Evolutionary conservation across 2,797 vertebrate genomes (phyloP), one percentile per base, ranked within the genome.

Genomic region (Lutjanus campechanus): DNA sequence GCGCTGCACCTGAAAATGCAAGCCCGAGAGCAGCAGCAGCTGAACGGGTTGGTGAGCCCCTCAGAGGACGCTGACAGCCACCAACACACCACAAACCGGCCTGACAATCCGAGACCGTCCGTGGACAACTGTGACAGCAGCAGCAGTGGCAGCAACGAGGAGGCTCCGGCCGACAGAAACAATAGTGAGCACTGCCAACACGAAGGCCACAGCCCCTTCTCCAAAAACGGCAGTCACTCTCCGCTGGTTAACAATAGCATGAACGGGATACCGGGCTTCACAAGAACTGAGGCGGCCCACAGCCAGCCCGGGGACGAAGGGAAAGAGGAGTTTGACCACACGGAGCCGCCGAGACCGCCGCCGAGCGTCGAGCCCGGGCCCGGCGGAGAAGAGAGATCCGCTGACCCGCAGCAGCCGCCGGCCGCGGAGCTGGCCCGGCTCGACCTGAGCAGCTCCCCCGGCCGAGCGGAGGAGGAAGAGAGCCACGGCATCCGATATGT

Each of bases 401-500:
- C 46, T 0, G 84, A 81, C 51, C 59, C 68, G 60, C 81, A 69
- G 70, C 76, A 88, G 85, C 90, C 91, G 50, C 93, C 93, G 3
- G 79, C 84, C 76, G 88, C 86, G 8, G 91, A 94, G 82, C 90
- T 96, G 73, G 92, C 92, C 61, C 92, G 94, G 70, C 93, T 96
- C 36, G 87, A 93, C 80, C 86, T 96, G 79, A 84, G 88, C 92
- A 81, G 93, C 85, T 94, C 93, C 71, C 84, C 91, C 47, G 93
- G 89, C n/a, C 84, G 86, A 70, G 85, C 51, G 22, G 89, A 84
- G 36, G 29, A 36, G 29, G 91, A 91, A 81, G 95, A 96, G 81
- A 94, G 96, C 91, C 95, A 96, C 91, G 96, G 96, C 88, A 98
- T 98, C 94, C 95, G 95, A 89, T 99, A 99, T 70, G 98, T 98